Conservation (phyloP, 2,888 invertebrate species). For the Lasioglossum morio region DNA sequence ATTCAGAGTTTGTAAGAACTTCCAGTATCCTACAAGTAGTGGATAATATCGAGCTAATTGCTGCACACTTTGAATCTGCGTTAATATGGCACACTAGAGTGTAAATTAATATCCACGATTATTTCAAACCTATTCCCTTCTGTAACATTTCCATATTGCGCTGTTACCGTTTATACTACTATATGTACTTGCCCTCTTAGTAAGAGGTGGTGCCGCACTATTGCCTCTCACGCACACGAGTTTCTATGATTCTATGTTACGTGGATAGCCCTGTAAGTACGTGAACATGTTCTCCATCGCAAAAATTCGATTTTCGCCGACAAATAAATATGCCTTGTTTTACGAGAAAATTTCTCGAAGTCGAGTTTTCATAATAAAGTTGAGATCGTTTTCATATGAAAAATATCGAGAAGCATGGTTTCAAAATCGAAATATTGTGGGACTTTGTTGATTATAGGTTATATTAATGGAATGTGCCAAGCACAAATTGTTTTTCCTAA, state of each 20-base stretch:
- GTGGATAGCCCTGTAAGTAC: slow-evolving; percentile 1
- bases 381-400: background rate
- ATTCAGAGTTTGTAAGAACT: too few relatives aligned
- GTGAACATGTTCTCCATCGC: background rate
- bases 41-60: too few relatives aligned
- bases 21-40: too few relatives aligned
- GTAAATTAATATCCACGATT: too few relatives aligned
- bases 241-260: background rate
- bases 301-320: slow-evolving; percentile 7
- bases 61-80: too few relatives aligned
- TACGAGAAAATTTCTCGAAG: background rate
- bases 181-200: too few relatives aligned
- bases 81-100: too few relatives aligned
- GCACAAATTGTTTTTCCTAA: slow-evolving; percentile 4
- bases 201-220: too few relatives aligned
- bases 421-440: background rate
- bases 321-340: slow-evolving; percentile 20
- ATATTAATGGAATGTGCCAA: background rate
- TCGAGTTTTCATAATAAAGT: background rate
- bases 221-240: background rate
- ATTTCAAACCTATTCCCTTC: too few relatives aligned
- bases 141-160: too few relatives aligned
- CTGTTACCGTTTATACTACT: too few relatives aligned
- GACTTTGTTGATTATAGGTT: slow-evolving; percentile 26
- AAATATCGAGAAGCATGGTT: background rate